phyloP scores from a whole-genome alignment of 2,113 vertebrate species.

The Austrofundulus limnaeus region DNA sequence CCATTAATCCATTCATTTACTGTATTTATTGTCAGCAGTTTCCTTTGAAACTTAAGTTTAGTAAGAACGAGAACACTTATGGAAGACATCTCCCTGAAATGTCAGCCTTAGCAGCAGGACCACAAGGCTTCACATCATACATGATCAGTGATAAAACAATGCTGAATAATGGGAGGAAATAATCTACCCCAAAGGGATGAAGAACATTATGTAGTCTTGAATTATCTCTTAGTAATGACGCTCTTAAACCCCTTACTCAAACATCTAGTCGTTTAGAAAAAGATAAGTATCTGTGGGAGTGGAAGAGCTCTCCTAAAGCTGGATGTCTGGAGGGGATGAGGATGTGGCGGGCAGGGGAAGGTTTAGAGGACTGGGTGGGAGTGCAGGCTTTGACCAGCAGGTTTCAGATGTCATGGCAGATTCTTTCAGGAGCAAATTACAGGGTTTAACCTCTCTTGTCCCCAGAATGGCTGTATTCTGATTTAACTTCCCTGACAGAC shows the following conservation, averaged over 20 bases:
- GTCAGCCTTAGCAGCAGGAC: conserved; percentile 8
- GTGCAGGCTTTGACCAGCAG: conserved; percentile 62
- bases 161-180: conserved; percentile 41
- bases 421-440: conserved; percentile 77
- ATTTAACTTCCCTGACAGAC: conserved; percentile 63
- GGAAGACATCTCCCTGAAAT: conserved; percentile 7
- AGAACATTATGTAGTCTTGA: conserved; percentile 38
- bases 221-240: conserved; percentile 66
- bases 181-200: conserved; percentile 43
- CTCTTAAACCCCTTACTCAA: conserved; percentile 65
- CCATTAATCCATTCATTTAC: conserved; percentile 24
- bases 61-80: conserved; percentile 27
- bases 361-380: conserved; percentile 46
- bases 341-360: conserved; percentile 47
- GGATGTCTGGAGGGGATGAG: conserved; percentile 70
- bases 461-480: conserved; percentile 56
- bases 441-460: conserved; percentile 71
- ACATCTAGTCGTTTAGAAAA: conserved; percentile 71
- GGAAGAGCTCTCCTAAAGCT: conserved; percentile 63
- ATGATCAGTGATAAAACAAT: conserved; percentile 17
- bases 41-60: conserved; percentile 32
- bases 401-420: conserved; percentile 75
- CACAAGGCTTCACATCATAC: conserved; percentile 18
- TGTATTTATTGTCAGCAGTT: not conserved
- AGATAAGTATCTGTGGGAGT: conserved; percentile 79